These are phyloP conservation scores for Peromyscus aztecus DNA, from an alignment of 2,797 vertebrate species.

Conservation along the genomic window DNA sequence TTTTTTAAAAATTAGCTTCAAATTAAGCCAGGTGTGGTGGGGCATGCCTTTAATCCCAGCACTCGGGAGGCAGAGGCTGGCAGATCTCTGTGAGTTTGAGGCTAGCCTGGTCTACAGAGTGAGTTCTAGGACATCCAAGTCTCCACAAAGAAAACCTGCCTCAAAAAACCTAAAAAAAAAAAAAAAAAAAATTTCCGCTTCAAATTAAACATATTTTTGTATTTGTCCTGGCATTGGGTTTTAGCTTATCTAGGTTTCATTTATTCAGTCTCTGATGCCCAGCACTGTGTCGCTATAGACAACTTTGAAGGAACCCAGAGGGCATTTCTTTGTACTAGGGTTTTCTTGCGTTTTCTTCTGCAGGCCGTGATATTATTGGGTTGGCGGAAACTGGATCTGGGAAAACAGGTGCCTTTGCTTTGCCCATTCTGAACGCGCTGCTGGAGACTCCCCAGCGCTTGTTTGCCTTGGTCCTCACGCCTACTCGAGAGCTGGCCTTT, in stretches of 20 bases:
- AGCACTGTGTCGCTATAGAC: not conserved
- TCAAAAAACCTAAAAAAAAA: not conserved
- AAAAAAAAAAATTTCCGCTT: not conserved
- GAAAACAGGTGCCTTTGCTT: slow-evolving; percentile 97
- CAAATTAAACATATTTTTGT: not conserved
- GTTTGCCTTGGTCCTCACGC: slow-evolving; percentile 96
- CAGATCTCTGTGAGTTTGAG: not conserved
- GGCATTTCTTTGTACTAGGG: not conserved
- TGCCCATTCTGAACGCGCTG: slow-evolving; percentile 96
- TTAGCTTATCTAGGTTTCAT: slow-evolving; percentile 7
- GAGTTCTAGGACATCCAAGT: not conserved
- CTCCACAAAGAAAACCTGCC: not conserved
- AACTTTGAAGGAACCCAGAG: not conserved
- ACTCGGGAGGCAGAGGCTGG: not conserved
- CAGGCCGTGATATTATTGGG: slow-evolving; percentile 97
- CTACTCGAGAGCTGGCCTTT: slow-evolving; percentile 97
- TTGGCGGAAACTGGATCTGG: slow-evolving; percentile 98
- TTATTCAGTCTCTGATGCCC: not conserved
- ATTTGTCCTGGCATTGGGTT: not conserved
- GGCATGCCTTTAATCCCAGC: not conserved
- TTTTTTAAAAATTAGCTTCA: not conserved
- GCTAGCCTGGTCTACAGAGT: not conserved
- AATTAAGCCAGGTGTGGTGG: not conserved
- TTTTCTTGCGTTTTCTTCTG: slow-evolving; percentile 31
- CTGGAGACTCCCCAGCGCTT: slow-evolving; percentile 94